A percentile compares a stretch with the other conserved stretches of the same genome.
These are phyloP conservation scores for Meloe dianella DNA, from an alignment of 2,888 invertebrate species.

Conservation along the genomic window DNA sequence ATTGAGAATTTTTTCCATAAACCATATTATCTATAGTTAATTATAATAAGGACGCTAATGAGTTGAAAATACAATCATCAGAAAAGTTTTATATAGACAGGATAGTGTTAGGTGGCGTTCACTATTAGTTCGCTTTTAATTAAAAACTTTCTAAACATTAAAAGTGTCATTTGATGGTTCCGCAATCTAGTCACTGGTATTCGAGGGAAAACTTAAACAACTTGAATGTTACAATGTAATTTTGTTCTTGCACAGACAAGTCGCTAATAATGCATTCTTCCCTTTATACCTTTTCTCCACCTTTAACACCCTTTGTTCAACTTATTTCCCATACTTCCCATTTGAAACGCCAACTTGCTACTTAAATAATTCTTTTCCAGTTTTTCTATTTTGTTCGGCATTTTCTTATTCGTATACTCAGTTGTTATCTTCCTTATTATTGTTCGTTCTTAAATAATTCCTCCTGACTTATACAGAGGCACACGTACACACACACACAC, in stretches of 20 bases:
- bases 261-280: not conserved
- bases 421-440: too few species aligned
- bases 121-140: constrained; percentile 14
- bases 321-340: not conserved
- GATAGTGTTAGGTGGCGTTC: not conserved
- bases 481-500: not conserved
- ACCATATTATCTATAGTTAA: not conserved
- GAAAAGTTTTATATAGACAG: not conserved
- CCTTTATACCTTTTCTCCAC: not conserved
- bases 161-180: constrained; percentile 6
- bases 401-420: not conserved
- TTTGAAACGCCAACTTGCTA: not conserved
- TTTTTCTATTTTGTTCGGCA: not conserved
- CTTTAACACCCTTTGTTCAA: not conserved
- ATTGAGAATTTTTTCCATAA: not conserved
- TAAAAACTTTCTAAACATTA: constrained; percentile 10
- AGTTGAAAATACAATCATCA: not conserved
- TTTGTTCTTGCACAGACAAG: not conserved
- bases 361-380: not conserved
- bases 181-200: constrained; percentile 1
- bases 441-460: too few species aligned
- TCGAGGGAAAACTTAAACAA: not conserved
- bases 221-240: constrained; percentile 5
- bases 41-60: not conserved
- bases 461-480: too few species aligned